Base-by-base conservation (phyloP, 2,797 vertebrate genomes). In the Clamator glandarius region DNA sequence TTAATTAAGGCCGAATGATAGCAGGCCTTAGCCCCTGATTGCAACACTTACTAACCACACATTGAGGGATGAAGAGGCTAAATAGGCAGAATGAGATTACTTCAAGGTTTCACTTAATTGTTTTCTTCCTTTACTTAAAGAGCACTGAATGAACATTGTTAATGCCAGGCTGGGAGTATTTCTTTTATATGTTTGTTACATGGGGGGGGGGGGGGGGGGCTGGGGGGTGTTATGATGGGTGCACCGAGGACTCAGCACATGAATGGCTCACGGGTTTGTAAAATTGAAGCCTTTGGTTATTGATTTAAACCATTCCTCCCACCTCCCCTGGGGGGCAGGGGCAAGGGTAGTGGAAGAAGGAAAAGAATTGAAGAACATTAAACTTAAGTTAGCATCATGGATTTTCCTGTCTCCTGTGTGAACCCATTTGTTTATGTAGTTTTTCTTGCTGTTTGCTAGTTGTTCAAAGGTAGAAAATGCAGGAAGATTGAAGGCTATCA, bases 1-100 rank as follows among this genome's bases (percentile, higher is more conserved):
- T 98, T 98, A 99, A 99, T 99, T 99, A 99, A 99, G 98, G 98
- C 98, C 98, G 98, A 98, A 97, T 97, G 98, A 98, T 98, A 98
- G 98, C 98, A 98, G 97, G 96, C 97, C 97, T 95, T 92, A 95
- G 95, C 94, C 97, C 96, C 97, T 98, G 98, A 98, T 98, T 98
- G 97, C 97, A 96, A 97, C 97, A 97, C 97, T 97, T 97, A 95
- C 97, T 97, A 97, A 97, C 97, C 97, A 95, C 97, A 98, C 98
- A 97, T 97, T 97, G 97, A 98, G 96, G 97, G 97, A 97, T 97
- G 97, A 97, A 98, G 97, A 97, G 98, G 97, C 98, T 97, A 97
- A 98, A 97, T 97, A 96, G 97, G 97, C 97, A 97, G 96, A 97
- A 97, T 96, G 97, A 98, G 97, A 98, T 98, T 98, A 98, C 97